A percentile compares a stretch with the other conserved stretches of the same genome.
Conservation (phyloP, 2,888 invertebrate species). For the Pyrgus malvae region DNA sequence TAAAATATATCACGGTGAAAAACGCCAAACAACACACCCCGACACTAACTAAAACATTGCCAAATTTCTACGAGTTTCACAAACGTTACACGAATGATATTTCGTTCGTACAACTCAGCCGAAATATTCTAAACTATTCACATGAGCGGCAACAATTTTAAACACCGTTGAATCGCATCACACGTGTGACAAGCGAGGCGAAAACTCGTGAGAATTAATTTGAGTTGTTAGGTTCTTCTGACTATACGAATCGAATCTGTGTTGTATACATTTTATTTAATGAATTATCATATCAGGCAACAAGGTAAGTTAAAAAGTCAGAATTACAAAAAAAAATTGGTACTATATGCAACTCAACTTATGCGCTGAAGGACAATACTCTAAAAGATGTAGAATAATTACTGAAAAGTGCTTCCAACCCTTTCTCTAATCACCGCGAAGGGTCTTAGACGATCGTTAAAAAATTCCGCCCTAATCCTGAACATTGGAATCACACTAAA, state of each 20-base stretch:
- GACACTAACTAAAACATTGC: neutral
- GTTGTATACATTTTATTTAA: too few relatives aligned
- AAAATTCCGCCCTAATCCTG: conserved; percentile 69
- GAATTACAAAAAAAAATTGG: neutral
- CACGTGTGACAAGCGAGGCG: conserved; percentile 18
- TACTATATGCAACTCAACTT: neutral
- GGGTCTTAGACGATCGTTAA: conserved; percentile 65
- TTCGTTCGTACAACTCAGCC: neutral
- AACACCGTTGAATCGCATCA: conserved; percentile 23
- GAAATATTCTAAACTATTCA: conserved; percentile 20
- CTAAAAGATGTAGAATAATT: conserved; percentile 65
- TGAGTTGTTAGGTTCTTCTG: conserved; percentile 10
- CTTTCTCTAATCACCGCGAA: conserved; percentile 67
- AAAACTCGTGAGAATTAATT: conserved; percentile 21
- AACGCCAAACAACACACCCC: too few relatives aligned
- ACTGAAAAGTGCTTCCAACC: conserved; percentile 71
- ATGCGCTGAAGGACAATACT: neutral
- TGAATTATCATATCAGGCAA: too few relatives aligned
- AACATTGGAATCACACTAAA: conserved; percentile 76
- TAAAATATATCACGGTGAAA: too few relatives aligned
- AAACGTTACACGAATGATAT: neutral
- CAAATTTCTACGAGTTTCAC: neutral
- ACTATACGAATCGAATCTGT: too few relatives aligned
- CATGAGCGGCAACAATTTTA: conserved; percentile 22
- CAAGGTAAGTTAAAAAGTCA: neutral